phyloP scores from a whole-genome alignment of 2,888 invertebrate genomes.

The Boloria selene region DNA sequence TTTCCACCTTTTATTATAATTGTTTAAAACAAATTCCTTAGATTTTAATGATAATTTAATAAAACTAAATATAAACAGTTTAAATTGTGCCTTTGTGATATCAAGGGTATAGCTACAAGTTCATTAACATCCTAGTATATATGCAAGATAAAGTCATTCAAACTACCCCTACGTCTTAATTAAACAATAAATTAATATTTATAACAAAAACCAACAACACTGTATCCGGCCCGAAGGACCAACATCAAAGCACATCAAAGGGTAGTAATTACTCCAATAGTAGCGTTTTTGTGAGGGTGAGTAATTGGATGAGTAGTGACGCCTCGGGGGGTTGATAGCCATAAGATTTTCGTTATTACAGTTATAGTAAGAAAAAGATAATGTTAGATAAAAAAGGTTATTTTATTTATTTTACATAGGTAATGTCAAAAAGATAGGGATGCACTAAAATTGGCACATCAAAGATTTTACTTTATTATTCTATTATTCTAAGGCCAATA shows the following conservation, averaged over 20 bases:
- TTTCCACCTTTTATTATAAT: too few species aligned
- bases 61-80: too few species aligned
- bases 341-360: constrained; percentile 18
- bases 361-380: constrained; percentile 9
- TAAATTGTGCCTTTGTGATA: too few species aligned
- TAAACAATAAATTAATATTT: constrained; percentile 24
- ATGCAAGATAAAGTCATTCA: not conserved
- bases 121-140: constrained; percentile 25
- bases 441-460: too few species aligned
- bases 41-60: too few species aligned
- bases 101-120: not conserved
- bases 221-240: constrained; percentile 28
- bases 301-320: constrained; percentile 44
- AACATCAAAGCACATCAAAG: constrained; percentile 42
- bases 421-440: too few species aligned
- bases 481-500: too few species aligned
- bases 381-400: not conserved
- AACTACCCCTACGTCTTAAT: constrained; percentile 5
- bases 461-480: too few species aligned
- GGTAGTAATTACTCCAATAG: constrained; percentile 48
- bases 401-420: not conserved
- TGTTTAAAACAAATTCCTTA: too few species aligned
- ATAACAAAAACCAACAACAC: constrained; percentile 24
- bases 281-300: constrained; percentile 48
- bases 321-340: constrained; percentile 26